Evolutionary conservation across 2,888 invertebrate genomes (phyloP), one percentile per base, ranked within the genome.

Genomic region (Coronaproctus castanopsis): DNA sequence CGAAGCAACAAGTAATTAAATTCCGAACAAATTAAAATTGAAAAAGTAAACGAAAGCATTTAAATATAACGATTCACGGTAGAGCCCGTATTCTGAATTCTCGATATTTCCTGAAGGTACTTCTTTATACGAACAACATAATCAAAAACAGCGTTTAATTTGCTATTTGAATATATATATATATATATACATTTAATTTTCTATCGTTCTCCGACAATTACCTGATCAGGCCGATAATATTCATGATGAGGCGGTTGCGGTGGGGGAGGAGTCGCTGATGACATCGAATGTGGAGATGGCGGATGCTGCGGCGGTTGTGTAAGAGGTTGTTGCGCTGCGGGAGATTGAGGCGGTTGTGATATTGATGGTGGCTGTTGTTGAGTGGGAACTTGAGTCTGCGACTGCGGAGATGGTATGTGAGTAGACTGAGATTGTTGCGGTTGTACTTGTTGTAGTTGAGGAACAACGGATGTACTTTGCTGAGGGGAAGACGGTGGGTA

Each of bases 201-300:
- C n/a, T n/a, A n/a, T n/a, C n/a, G n/a, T n/a, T n/a, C n/a, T n/a
- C n/a, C n/a, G n/a, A n/a, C 36, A 36, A 8, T 57, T n/a, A 60
- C 60, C 81, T 80, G 76, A 72, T 79, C 74, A 64, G 69, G 74
- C 62, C 74, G 69, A 66, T 75, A 75, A 66, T 75, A 76, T 56
- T 75, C 75, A 65, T 73, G 74, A 62, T 74, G 57, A n/a, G 19
- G 53, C 8, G 57, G 19, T 22, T 51, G 52, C 22, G 51, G 19
- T 24, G 58, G 49, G 20, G 22, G 54, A n/a, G 24, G 20, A 21
- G 52, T 51, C 24, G 51, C 49, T 10, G 49, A n/a, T n/a, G n/a
- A n/a, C n/a, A n/a, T n/a, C n/a, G n/a, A n/a, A n/a, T n/a, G n/a
- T n/a, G n/a, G n/a, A n/a, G 48, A 49, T 19, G 53, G 53, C 48